Evolutionary conservation across 2,113 vertebrate genomes (phyloP), one percentile per base, ranked within the genome.

Genomic region (Prionailurus bengalensis): DNA sequence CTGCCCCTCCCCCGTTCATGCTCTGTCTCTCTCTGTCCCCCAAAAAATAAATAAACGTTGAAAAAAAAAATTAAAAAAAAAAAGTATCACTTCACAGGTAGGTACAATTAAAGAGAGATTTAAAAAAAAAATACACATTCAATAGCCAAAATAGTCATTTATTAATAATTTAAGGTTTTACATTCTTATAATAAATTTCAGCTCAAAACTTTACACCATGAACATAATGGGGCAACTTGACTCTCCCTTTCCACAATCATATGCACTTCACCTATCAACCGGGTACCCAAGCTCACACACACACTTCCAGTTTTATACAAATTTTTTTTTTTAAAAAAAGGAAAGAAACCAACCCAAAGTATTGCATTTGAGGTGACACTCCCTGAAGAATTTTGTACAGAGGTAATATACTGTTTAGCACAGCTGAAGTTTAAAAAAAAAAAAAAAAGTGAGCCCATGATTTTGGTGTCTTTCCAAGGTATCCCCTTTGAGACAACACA

Each of bases 121-220:
- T 2, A 45, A 76, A 65, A 98, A 95, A 17, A 93, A 98, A 91
- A 93, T 73, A 97, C 79, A 68, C 97, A 98, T 95, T 98, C 98
- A 98, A 99, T 99, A 99, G 99, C 99, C 99, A 99, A 99, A 99
- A 99, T 99, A 99, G 99, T 99, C 99, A 99, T 99, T 99, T 99
- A 99, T 99, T 99, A 99, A 99, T 99, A 99, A 99, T 99, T 99
- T 99, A 99, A 99, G 99, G 99, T 98, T 99, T 99, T 99, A 99
- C 99, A 99, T 99, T 99, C 99, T 99, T 99, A 99, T 99, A 99
- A 99, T 99, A 99, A 99, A 99, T 98, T 98, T 98, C 98, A 99
- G 98, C 98, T 99, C 98, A 98, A 98, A 98, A 99, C 97, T 98
- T 98, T 98, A 99, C 98, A 99, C 88, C 55, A 4, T 93, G 96